Evolutionary conservation across 23 tunicate genomes (phyloP).

Genomic region (Oikopleura albicans): DNA sequence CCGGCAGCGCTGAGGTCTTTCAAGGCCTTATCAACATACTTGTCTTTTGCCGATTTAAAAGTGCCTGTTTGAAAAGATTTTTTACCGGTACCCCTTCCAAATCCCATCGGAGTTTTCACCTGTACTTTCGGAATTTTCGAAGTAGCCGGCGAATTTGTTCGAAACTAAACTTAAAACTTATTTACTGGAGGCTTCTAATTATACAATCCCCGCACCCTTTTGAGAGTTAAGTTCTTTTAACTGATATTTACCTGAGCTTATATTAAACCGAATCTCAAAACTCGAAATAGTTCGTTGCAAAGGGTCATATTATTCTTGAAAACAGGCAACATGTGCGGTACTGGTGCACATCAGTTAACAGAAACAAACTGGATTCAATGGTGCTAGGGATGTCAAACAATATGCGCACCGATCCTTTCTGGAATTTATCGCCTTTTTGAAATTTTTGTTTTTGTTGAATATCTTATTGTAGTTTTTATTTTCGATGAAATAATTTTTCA

Average conservation of each 20-base stretch:
- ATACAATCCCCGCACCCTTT: neutral
- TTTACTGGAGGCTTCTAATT: neutral
- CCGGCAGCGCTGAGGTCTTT: neutral
- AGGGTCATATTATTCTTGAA: neutral
- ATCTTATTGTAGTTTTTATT: too few relatives aligned
- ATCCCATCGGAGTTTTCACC: neutral
- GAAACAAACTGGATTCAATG: too few relatives aligned
- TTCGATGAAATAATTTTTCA: too few relatives aligned
- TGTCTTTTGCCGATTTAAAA: conserved; percentile 9
- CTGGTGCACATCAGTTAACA: too few relatives aligned
- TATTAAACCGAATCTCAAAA: neutral
- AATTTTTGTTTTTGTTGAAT: neutral
- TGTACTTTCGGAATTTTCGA: neutral
- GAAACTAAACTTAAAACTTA: neutral
- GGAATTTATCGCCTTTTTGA: neutral
- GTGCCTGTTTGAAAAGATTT: neutral
- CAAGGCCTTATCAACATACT: neutral
- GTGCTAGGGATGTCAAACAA: too few relatives aligned
- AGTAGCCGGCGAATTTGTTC: neutral
- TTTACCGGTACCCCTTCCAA: neutral
- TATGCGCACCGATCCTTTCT: neutral
- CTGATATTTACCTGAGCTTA: too few relatives aligned
- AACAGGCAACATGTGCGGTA: neutral
- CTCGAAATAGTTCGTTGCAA: neutral
- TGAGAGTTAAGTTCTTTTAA: too few relatives aligned